Evolutionary conservation across 2,113 vertebrate genomes (phyloP).

Genomic region (Elaphurus davidianus): DNA sequence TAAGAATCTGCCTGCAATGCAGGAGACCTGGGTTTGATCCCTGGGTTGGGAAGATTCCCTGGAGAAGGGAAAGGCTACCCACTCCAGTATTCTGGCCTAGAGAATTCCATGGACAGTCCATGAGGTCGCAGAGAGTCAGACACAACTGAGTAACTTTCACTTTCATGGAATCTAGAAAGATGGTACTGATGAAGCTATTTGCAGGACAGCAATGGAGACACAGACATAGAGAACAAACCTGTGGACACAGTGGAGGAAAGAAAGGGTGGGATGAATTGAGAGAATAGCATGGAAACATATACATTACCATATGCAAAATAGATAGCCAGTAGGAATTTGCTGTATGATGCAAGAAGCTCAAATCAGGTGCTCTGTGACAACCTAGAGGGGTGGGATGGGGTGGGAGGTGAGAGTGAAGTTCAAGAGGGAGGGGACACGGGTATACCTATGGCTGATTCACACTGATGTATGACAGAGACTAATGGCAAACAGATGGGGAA

Average conservation of each 20-base stretch:
- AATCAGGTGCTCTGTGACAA: background rate
- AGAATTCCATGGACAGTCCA: background rate
- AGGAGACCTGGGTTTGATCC: background rate
- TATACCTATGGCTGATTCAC: background rate
- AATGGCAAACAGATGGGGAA: background rate
- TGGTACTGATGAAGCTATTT: background rate
- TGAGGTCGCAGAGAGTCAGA: accelerated
- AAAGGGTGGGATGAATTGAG: background rate
- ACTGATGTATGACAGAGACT: background rate
- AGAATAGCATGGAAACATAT: background rate
- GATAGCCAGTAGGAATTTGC: background rate
- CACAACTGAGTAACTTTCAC: background rate
- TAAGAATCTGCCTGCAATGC: background rate
- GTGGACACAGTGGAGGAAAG: background rate
- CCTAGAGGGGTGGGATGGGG: background rate
- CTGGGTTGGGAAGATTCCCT: background rate
- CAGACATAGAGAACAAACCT: background rate
- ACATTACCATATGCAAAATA: background rate
- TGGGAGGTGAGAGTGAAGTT: background rate
- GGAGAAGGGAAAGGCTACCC: background rate
- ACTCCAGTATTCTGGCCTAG: background rate
- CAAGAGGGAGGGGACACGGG: background rate
- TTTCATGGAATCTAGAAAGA: background rate
- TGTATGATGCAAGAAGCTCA: background rate
- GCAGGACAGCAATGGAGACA: background rate